Evolutionary conservation across 2,797 vertebrate genomes (phyloP).

Genomic region (Parotocinclus haroldoi): DNA sequence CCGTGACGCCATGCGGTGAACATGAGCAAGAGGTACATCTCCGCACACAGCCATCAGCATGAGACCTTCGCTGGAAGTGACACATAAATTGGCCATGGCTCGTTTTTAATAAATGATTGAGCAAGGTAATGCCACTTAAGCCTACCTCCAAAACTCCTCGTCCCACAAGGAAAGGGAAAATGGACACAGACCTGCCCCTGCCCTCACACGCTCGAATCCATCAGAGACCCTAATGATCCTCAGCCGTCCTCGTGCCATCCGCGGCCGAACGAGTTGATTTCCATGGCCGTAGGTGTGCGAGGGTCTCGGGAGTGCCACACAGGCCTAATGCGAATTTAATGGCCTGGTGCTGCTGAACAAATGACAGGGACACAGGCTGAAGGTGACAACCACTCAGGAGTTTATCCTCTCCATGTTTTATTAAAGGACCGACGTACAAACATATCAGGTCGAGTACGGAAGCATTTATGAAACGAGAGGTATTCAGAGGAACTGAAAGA

Average conservation of each 20-base stretch:
- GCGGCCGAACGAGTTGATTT: conserved; percentile 64
- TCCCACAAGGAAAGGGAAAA: conserved; percentile 84
- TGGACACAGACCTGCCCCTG: conserved; percentile 70
- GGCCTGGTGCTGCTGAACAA: conserved; percentile 90
- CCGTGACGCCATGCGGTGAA: conserved; percentile 33
- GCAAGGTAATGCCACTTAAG: conserved; percentile 84
- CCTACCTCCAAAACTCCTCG: conserved; percentile 80
- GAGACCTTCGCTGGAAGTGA: conserved; percentile 65
- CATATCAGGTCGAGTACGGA: conserved; percentile 4
- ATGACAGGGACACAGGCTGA: conserved; percentile 89
- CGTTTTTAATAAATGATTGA: conserved; percentile 77
- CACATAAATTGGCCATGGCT: conserved; percentile 58
- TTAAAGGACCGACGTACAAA: conserved; percentile 12
- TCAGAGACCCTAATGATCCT: conserved; percentile 87
- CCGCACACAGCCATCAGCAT: conserved; percentile 33
- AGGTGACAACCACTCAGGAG: conserved; percentile 91
- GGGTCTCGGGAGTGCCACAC: conserved; percentile 60
- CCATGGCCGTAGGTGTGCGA: conserved; percentile 35
- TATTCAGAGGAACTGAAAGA: not conserved
- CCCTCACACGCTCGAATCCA: conserved; percentile 62
- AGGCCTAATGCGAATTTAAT: conserved; percentile 99
- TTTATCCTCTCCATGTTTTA: conserved; percentile 66
- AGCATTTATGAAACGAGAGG: conserved; percentile 21
- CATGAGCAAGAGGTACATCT: conserved; percentile 16
- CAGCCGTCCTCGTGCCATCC: conserved; percentile 76